phyloP scores from a whole-genome alignment of 2,113 vertebrate genomes.

The Struthidea cinerea region DNA sequence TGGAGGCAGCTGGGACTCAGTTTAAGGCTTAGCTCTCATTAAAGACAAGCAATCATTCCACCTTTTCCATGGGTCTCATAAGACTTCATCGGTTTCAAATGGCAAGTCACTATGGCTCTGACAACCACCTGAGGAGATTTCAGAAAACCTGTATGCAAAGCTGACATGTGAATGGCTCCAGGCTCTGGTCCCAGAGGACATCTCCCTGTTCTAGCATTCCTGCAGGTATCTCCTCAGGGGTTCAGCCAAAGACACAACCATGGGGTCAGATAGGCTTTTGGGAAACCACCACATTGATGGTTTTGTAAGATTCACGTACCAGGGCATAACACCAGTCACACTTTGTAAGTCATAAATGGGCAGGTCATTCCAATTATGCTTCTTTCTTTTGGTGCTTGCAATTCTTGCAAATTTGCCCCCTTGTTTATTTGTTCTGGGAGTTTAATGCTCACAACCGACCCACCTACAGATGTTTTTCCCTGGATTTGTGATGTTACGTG shows the following conservation, averaged over 20 bases:
- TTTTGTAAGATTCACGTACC: neutral
- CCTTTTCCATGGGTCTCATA: rapidly evolving
- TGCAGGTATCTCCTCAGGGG: neutral
- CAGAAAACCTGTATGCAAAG: neutral
- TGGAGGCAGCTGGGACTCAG: neutral
- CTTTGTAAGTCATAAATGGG: neutral
- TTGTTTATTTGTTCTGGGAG: neutral
- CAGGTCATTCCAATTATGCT: neutral
- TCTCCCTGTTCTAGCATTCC: neutral
- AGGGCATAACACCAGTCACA: neutral
- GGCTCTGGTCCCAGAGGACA: neutral
- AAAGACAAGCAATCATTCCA: neutral
- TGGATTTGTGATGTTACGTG: neutral
- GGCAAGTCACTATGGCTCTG: neutral
- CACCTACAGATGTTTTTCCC: neutral
- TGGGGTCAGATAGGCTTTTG: neutral
- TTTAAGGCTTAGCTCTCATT: neutral
- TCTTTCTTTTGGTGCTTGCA: neutral
- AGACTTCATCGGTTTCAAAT: neutral
- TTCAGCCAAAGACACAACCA: neutral
- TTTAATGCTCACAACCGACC: neutral
- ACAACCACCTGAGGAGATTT: neutral
- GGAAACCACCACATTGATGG: neutral
- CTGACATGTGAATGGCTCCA: neutral
- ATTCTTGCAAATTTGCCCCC: neutral